Percentiles rank a stretch among this genome's conserved stretches.
These are phyloP conservation scores for Muricea muricata DNA, from an alignment of 92 coral and sea anemone genomes.

Conservation along the genomic window DNA sequence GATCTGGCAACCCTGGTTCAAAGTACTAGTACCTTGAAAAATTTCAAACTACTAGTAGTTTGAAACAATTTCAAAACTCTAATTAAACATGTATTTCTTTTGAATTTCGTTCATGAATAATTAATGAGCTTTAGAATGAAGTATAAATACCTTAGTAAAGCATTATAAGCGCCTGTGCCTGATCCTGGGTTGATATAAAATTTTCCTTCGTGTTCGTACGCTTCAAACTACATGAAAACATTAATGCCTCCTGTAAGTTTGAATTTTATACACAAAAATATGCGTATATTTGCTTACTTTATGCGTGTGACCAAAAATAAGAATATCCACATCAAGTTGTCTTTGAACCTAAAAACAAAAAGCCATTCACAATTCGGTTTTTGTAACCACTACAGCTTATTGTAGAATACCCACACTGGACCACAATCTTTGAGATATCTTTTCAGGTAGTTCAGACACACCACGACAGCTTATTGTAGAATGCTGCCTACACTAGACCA, in stretches of 20 bases:
- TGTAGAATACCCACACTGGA: neutral
- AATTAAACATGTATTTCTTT: too few relatives aligned
- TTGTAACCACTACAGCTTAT: too few relatives aligned
- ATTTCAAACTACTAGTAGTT: too few relatives aligned
- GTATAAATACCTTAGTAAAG: constrained; percentile 96
- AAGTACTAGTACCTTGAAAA: too few relatives aligned
- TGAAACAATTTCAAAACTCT: too few relatives aligned
- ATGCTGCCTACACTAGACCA: neutral
- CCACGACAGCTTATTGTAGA: neutral
- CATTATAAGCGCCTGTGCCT: constrained; percentile 96
- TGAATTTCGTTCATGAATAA: too few relatives aligned
- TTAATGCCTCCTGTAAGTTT: neutral
- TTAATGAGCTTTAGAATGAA: too few relatives aligned
- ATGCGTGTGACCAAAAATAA: constrained; percentile 97
- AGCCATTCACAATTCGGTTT: neutral
- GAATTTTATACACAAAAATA: too few relatives aligned
- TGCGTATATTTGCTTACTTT: too few relatives aligned
- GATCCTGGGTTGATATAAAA: constrained; percentile 98
- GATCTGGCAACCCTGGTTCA: too few relatives aligned
- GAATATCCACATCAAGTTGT: constrained; percentile 95
- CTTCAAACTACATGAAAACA: constrained; percentile 76
- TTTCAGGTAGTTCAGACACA: too few relatives aligned
- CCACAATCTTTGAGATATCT: too few relatives aligned
- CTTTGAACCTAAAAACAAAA: constrained; percentile 80
- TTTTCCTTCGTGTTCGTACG: constrained; percentile 98